Evolutionary conservation across 1,140 invertebrate species (phyloP).

Genomic region (Ceratina australensis): DNA sequence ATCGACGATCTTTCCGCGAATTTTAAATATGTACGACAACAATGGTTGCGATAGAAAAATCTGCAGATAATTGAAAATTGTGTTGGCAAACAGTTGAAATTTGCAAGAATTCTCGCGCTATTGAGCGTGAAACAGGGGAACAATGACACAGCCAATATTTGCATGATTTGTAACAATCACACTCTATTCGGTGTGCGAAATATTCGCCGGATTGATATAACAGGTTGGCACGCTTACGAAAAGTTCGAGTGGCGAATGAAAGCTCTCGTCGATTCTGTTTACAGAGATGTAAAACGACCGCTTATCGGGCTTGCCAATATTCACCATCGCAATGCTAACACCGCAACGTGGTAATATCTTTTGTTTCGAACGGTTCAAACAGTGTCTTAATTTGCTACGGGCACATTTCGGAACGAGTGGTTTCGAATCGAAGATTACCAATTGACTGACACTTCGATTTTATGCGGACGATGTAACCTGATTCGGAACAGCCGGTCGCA

Average conservation of each 20-base stretch:
- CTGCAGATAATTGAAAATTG: too few species aligned
- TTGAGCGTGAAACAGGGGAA: too few species aligned
- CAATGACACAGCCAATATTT: not conserved
- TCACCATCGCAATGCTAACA: not conserved
- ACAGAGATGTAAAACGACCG: not conserved
- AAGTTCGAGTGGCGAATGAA: constrained; percentile 17
- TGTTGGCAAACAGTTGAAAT: too few species aligned
- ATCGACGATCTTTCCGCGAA: too few species aligned
- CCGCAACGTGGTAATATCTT: not conserved
- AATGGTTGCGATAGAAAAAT: too few species aligned
- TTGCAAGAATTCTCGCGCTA: too few species aligned
- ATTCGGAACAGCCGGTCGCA: too few species aligned
- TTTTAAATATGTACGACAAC: too few species aligned
- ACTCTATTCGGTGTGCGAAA: not conserved
- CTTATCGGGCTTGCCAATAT: not conserved
- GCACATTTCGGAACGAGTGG: too few species aligned
- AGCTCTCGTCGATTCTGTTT: constrained; percentile 16
- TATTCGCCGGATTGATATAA: not conserved
- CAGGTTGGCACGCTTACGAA: not conserved
- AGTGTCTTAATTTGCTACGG: too few species aligned
- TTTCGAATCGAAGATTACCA: too few species aligned
- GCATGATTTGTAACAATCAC: not conserved
- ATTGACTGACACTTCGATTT: not conserved
- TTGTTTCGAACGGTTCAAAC: not conserved
- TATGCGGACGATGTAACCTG: not conserved